Evolutionary conservation across 2,888 invertebrate genomes (phyloP), one percentile per base, ranked within the genome.

Genomic region (Acanthosepion esculentum): DNA sequence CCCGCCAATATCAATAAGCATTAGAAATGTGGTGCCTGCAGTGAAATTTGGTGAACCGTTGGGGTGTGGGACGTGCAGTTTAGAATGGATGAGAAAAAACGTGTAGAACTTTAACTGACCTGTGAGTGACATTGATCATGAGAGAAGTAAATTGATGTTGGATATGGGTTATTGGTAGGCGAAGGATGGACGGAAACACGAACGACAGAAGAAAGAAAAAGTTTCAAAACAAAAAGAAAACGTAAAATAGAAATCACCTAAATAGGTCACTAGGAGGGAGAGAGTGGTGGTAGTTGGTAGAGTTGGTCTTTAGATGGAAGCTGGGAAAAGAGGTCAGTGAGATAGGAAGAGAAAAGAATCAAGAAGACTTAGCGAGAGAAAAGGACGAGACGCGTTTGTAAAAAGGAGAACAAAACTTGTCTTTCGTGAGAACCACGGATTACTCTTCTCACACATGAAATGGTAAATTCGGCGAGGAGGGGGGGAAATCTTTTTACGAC

Each of bases 381-480:
- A n/a, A 15, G 15, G n/a, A 33, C 5, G 33, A n/a, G 12, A 33
- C 15, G n/a, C 59, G 59, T 59, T 23, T 20, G 6, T 23, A 20
- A 59, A 20, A 59, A 59, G 20, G 59, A 20, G 20, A 26, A 23
- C 1, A 15, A 78, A 78, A 8, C 10, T 78, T 78, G 78, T n/a
- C 29, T n/a, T 78, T 78, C n/a, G 78, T 78, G 78, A 78, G 78
- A 78, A 78, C n/a, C 78, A 3, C n/a, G 33, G n/a, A 78, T 78
- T 78, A 15, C 78, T 78, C n/a, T n/a, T n/a, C 78, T 78, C 78
- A 78, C 78, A 78, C 78, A 78, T 78, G 78, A 78, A n/a, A n/a
- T 33, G n/a, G 78, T 78, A 78, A 78, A 78, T 78, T 78, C 18
- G 78, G 78, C 12, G 6, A 12, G 78, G 78, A 78, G 78, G 29